Evolutionary conservation across 2,797 vertebrate species (phyloP), one percentile per base, ranked within the genome.

Genomic region (Eupleurogrammus muticus): DNA sequence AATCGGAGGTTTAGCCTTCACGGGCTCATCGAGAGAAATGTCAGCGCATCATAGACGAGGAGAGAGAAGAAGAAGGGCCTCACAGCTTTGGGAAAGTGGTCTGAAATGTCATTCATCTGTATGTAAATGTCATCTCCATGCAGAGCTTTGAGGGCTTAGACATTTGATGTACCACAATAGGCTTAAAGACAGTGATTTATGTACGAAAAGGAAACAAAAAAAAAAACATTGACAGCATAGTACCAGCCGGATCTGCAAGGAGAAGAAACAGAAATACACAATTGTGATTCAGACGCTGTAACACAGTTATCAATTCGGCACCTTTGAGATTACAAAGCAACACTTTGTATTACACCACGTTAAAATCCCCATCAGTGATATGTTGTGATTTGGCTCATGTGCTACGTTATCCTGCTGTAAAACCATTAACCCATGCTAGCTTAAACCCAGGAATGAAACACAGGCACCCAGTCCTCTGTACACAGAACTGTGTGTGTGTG

Each of bases 91-190:
- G 66, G 52, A 56, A 62, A 70, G 47, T 53, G 16, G 23, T 67
- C 48, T 50, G 35, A 71, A 79, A 71, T 70, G 71, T 35, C 54
- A 48, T 28, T 44, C 24, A 70, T 19, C 50, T 59, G 75, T 50
- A 38, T 72, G 42, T 71, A 79, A 91, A 91, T 85, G 88, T 75
- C 75, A 81, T 76, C 49, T 38, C 66, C 51, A 46, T 75, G 70
- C 59, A 53, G 19, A 79, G 65, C 47, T 73, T 21, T 14, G 20
- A 23, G 28, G 56, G 42, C 7, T 54, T 52, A 63, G 40, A 78
- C 67, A 69, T 68, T 73, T 53, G 28, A 44, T 12, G 28, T 28
- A 28, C 28, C 35, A 20, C 19, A 51, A 23, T 36, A 28, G 3
- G 14, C 20, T 10, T 55, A 8, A 56, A 38, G 44, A 72, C 44